Conservation (phyloP, 2,113 vertebrate species). For the Synodontis membranacea region DNA sequence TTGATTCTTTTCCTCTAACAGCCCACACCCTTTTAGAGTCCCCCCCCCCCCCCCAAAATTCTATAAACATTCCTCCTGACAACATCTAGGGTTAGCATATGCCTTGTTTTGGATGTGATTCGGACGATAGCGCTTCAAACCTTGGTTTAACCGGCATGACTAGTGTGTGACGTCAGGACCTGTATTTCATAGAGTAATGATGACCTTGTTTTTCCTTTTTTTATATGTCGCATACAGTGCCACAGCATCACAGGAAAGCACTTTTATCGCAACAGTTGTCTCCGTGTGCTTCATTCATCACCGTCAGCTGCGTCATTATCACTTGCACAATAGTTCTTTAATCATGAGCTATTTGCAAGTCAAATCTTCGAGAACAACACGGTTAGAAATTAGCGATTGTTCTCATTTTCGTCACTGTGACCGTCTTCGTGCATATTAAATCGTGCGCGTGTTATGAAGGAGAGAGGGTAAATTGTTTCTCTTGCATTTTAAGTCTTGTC, state of each 20-base stretch:
- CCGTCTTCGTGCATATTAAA: background rate
- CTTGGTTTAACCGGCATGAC: background rate
- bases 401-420: background rate
- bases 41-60: too few species aligned
- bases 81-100: background rate
- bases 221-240: background rate
- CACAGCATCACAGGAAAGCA: background rate
- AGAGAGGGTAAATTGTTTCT: background rate
- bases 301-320: background rate
- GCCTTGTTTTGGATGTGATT: background rate
- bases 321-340: background rate
- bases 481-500: background rate
- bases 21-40: background rate
- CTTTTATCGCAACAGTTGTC: too few species aligned
- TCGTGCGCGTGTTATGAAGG: background rate
- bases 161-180: background rate
- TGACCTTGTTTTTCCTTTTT: background rate
- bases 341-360: slow-evolving; percentile 30
- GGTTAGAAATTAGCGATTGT: background rate
- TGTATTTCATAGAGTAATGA: background rate
- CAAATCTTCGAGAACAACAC: background rate
- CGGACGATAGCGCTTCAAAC: background rate
- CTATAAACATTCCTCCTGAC: background rate
- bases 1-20: background rate
- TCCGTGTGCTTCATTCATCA: background rate